These are phyloP conservation scores for Tauraco erythrolophus DNA, from an alignment of 2,113 vertebrate species.

Conservation along the genomic window DNA sequence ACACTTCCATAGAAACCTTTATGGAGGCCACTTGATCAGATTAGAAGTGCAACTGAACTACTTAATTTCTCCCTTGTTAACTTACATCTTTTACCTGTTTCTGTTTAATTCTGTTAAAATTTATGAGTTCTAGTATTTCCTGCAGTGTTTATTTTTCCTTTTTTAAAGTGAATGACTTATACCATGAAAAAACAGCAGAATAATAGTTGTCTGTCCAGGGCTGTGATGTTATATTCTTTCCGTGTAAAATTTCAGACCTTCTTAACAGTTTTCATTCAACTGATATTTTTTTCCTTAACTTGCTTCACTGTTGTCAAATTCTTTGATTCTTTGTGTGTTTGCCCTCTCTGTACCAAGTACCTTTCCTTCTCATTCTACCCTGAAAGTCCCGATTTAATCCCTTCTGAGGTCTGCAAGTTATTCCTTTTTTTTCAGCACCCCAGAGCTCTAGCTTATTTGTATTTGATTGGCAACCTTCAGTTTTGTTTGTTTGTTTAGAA, in stretches of 20 bases:
- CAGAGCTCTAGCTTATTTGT: neutral
- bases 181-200: neutral
- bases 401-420: neutral
- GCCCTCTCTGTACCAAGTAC: neutral
- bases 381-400: neutral
- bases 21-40: neutral
- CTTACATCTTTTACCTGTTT: neutral
- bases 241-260: neutral
- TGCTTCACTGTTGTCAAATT: neutral
- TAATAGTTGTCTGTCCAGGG: neutral
- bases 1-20: neutral
- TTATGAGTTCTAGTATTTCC: neutral
- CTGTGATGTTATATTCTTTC: neutral
- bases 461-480: slow-evolving; percentile 18
- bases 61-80: neutral
- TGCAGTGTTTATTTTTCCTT: neutral
- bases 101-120: neutral
- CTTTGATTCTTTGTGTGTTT: neutral
- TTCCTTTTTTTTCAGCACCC: neutral
- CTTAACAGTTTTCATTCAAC: neutral
- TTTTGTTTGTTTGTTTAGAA: neutral
- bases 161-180: neutral
- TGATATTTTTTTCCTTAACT: neutral
- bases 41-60: neutral
- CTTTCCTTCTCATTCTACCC: neutral